Evolutionary conservation across 2,797 vertebrate species (phyloP).

Genomic region (Danio jaintianensis): DNA sequence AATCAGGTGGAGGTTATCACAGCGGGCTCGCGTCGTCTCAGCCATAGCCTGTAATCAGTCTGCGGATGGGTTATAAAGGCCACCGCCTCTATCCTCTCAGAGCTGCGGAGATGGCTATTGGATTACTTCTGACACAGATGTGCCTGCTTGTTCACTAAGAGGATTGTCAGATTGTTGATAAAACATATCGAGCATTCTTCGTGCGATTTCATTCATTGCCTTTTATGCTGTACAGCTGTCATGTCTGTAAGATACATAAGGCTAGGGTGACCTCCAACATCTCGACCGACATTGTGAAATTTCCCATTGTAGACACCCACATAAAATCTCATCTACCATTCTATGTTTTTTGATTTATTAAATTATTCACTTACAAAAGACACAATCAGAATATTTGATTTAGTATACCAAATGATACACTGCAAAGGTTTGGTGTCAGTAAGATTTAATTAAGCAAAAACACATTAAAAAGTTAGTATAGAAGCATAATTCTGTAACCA

Average conservation of each 20-base stretch:
- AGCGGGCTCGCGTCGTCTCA: slow-evolving; percentile 6
- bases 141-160: slow-evolving; percentile 18
- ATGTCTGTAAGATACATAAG: not conserved
- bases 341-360: too few relatives aligned
- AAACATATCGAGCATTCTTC: slow-evolving; percentile 19
- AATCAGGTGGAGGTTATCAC: slow-evolving; percentile 44
- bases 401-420: too few relatives aligned
- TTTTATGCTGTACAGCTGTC: not conserved
- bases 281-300: not conserved
- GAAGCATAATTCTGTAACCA: too few relatives aligned
- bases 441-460: too few relatives aligned
- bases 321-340: not conserved
- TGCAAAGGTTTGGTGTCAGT: too few relatives aligned
- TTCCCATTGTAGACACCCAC: not conserved
- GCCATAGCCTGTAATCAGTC: slow-evolving; percentile 14
- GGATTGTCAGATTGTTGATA: slow-evolving; percentile 11
- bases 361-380: too few relatives aligned
- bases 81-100: slow-evolving; percentile 10
- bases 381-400: too few relatives aligned
- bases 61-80: slow-evolving; percentile 20
- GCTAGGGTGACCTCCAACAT: not conserved
- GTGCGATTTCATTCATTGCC: not conserved
- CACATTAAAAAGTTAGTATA: too few relatives aligned
- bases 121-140: slow-evolving; percentile 26
- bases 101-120: slow-evolving; percentile 21